A percentile compares a stretch with the other conserved stretches of the same genome.
These are phyloP conservation scores for Hydrotaea diabolus DNA, from an alignment of 2,888 invertebrate species.

Conservation along the genomic window DNA sequence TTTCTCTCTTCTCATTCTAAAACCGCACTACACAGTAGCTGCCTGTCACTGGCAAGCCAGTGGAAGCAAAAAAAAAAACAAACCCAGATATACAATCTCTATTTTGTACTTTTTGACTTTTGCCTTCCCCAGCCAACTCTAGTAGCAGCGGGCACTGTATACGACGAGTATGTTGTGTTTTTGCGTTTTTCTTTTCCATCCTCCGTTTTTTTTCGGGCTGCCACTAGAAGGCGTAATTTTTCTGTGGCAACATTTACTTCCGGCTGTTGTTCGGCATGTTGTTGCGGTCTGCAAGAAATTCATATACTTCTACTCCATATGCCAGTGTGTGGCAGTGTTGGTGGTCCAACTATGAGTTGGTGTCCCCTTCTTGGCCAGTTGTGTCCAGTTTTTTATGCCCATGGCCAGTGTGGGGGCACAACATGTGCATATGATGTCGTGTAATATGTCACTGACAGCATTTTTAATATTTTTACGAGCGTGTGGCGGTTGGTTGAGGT, in stretches of 20 bases:
- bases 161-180: conserved; percentile 43
- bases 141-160: conserved; percentile 32
- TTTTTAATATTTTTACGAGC: conserved; percentile 43
- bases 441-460: conserved; percentile 62
- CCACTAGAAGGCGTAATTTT: conserved; percentile 66
- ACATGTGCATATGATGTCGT: conserved; percentile 58
- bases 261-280: conserved; percentile 67
- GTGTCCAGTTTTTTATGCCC: background rate
- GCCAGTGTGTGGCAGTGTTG: conserved; percentile 15
- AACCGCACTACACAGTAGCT: conserved; percentile 28
- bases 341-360: background rate
- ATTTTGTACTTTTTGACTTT: conserved; percentile 29
- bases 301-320: conserved; percentile 66
- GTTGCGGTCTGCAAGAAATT: conserved; percentile 75
- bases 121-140: conserved; percentile 18
- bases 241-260: conserved; percentile 67
- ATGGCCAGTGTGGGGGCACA: conserved; percentile 20
- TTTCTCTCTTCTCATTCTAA: conserved; percentile 6
- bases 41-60: conserved; percentile 21
- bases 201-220: conserved; percentile 8
- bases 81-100: conserved; percentile 17
- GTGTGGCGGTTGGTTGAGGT: background rate
- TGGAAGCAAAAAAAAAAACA: background rate
- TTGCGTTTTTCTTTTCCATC: background rate
- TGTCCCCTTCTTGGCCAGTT: background rate